A percentile compares a stretch with the other conserved stretches of the same genome.
Evolutionary conservation across 2,797 vertebrate genomes (phyloP).

Genomic region (Sciurus vulgaris): DNA sequence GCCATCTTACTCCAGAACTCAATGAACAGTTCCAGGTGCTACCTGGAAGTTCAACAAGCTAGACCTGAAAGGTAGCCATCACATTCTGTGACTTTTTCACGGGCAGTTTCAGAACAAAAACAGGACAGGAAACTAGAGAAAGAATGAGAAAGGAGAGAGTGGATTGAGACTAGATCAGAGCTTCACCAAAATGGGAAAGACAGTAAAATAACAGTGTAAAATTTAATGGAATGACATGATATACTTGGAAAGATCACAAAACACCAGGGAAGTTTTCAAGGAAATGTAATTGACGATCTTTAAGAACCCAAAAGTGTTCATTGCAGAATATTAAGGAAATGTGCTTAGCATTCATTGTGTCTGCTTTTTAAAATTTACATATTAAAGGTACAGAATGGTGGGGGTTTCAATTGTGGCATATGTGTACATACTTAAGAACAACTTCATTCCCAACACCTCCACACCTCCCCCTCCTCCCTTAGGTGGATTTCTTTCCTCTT

Average conservation of each 20-base stretch:
- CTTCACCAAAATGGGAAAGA: not conserved
- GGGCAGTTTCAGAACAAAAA: not conserved
- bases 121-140: not conserved
- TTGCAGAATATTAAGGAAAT: not conserved
- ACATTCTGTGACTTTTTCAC: not conserved
- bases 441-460: no score
- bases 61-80: not conserved
- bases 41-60: not conserved
- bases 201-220: slow-evolving; percentile 1
- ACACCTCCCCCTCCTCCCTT: no score
- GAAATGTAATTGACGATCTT: not conserved
- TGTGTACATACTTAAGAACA: no score
- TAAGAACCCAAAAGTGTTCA: not conserved
- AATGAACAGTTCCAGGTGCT: not conserved
- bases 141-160: not conserved
- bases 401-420: no score
- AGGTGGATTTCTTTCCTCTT: not conserved
- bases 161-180: not conserved
- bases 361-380: not conserved
- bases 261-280: not conserved
- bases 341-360: not conserved
- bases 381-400: no score
- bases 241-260: not conserved
- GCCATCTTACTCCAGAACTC: not conserved
- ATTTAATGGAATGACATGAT: not conserved